These are phyloP conservation scores for Hippocampus zosterae DNA, from an alignment of 2,113 vertebrate species.

Conservation along the genomic window DNA sequence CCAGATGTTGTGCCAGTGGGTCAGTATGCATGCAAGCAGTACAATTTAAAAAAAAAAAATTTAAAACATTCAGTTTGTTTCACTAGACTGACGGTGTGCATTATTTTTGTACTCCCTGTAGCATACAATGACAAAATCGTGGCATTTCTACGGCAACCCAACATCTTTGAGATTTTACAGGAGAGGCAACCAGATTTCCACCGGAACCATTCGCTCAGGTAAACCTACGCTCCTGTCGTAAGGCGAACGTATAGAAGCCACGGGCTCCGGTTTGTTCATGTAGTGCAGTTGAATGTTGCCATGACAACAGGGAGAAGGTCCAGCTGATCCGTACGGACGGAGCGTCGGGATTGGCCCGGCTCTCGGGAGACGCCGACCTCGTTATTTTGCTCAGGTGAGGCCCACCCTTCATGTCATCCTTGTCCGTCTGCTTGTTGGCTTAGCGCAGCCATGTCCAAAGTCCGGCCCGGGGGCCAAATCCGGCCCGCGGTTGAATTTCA, in stretches of 20 bases:
- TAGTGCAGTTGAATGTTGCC: not conserved
- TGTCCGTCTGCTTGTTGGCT: not conserved
- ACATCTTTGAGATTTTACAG: conserved; percentile 94
- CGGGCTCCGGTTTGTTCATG: not conserved
- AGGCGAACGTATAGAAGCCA: too few species aligned
- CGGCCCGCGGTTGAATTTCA: too few species aligned
- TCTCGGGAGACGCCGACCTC: conserved; percentile 90
- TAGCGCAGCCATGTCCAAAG: too few species aligned
- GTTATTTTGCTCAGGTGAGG: conserved; percentile 87
- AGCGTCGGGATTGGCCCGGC: conserved; percentile 83
- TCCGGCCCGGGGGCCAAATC: too few species aligned
- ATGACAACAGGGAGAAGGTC: conserved; percentile 84
- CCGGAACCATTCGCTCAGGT: conserved; percentile 96
- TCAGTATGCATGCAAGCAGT: conserved; percentile 60
- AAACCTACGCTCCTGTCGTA: not conserved
- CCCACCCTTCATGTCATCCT: not conserved
- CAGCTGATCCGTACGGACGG: conserved; percentile 91
- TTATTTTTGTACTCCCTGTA: conserved; percentile 45
- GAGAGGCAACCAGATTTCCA: conserved; percentile 89
- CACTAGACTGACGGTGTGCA: not conserved
- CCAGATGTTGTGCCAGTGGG: conserved; percentile 92
- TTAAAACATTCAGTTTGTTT: not conserved
- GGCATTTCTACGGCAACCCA: conserved; percentile 90
- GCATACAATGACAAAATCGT: conserved; percentile 98
- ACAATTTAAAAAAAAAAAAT: not conserved